Base-by-base conservation (phyloP, 2,888 invertebrate species). In the Crioceris asparagi region DNA sequence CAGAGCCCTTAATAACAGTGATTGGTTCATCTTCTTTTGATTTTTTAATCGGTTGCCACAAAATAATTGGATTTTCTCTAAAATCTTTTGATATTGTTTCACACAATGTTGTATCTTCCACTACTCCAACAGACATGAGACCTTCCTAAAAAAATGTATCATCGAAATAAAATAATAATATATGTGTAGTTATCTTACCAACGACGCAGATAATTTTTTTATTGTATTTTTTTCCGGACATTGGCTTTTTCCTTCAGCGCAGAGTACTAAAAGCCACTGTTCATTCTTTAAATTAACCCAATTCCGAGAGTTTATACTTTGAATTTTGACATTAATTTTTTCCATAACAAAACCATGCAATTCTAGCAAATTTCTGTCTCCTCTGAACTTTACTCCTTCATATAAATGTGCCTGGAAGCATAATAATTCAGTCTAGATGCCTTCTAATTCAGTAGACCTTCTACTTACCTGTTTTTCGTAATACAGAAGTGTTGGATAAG, bases 401-500 rank as follows among this genome's bases (percentile, higher is more conserved):
- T 70, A 68, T 25, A 71, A 61, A 57, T 67, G 69, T 27, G 70
- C 70, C 74, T 74, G 14, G 21, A 40, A 40, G n/a, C 25, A 25
- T 25, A 52, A 41, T n/a, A n/a, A n/a, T n/a, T n/a, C n/a, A n/a
- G n/a, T n/a, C n/a, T n/a, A n/a, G n/a, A n/a, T n/a, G n/a, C n/a
- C n/a, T n/a, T n/a, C n/a, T n/a, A n/a, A n/a, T n/a, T n/a, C n/a
- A n/a, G n/a, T n/a, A n/a, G n/a, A n/a, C n/a, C n/a, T n/a, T n/a
- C n/a, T n/a, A n/a, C 37, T 40, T 49, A 62, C 62, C 44, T 61
- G 56, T 52, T 63, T 62, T 41, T 62, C 61, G 54, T 74, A 88
- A 53, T 83, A 74, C 8, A 86, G 61, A 12, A 90, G 66, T 1
- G 83, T 75, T 0, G 90, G 90, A 62, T 86, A 90, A 3, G 50